Evolutionary conservation across 2,797 vertebrate genomes (phyloP).

Genomic region (Crypturellus tataupa): DNA sequence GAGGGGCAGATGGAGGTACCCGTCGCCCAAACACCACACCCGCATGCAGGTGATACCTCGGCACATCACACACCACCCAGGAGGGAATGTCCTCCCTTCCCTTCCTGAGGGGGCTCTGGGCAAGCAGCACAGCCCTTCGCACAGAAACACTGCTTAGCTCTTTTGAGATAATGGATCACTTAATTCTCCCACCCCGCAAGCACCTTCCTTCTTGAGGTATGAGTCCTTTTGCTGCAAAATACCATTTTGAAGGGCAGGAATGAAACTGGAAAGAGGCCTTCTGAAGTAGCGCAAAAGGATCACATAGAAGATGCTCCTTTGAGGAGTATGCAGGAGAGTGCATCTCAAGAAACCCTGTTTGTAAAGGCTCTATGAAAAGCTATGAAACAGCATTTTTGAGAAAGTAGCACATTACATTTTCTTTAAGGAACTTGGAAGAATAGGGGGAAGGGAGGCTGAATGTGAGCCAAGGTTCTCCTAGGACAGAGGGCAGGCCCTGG

Average conservation of each 20-base stretch:
- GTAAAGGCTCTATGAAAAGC: neutral
- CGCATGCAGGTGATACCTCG: rapidly evolving
- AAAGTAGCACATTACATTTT: neutral
- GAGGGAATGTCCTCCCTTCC: neutral
- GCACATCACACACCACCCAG: rapidly evolving
- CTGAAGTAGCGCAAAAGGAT: neutral
- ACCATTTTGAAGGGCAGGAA: neutral
- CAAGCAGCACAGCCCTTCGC: neutral
- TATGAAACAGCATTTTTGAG: neutral
- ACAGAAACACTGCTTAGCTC: neutral
- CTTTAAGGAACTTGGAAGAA: neutral
- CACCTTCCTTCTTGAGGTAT: neutral
- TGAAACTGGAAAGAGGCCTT: neutral
- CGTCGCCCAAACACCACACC: neutral
- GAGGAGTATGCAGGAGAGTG: neutral
- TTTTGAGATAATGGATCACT: neutral
- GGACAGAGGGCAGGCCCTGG: slow-evolving; percentile 50
- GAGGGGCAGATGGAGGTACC: neutral
- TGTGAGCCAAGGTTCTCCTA: slow-evolving; percentile 40
- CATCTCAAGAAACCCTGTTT: neutral
- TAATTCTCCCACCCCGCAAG: neutral
- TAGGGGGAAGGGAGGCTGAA: neutral
- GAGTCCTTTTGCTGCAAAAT: neutral
- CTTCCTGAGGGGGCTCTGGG: neutral
- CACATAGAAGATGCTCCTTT: neutral